Percentiles rank a stretch among this genome's conserved stretches.
phyloP scores from a whole-genome alignment of 2,113 vertebrate species.

The Emydocephalus ijimae region DNA sequence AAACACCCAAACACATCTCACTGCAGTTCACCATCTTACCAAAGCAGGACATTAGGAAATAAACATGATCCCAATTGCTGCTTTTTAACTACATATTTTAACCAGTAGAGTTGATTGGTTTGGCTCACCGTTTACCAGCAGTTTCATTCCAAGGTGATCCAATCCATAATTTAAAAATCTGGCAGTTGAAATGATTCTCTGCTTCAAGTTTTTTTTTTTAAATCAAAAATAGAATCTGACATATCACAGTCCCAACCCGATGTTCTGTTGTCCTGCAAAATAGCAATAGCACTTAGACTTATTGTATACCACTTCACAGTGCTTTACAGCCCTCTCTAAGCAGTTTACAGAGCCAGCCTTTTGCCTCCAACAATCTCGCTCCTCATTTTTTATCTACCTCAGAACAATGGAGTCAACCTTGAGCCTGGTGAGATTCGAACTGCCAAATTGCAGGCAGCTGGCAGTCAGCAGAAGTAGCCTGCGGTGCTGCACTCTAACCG shows the following conservation, averaged over 20 bases:
- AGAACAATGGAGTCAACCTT: too few relatives aligned
- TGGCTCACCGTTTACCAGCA: neutral
- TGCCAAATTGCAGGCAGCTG: too few relatives aligned
- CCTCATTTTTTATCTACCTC: too few relatives aligned
- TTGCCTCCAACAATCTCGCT: too few relatives aligned
- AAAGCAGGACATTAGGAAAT: neutral
- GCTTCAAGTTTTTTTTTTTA: neutral
- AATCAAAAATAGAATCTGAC: neutral
- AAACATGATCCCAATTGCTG: neutral
- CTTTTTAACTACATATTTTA: neutral
- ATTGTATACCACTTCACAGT: too few relatives aligned
- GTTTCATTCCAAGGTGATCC: neutral
- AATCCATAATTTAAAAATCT: neutral
- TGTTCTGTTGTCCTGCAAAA: neutral
- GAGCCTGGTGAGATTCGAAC: too few relatives aligned
- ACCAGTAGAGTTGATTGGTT: neutral
- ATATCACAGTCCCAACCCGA: neutral
- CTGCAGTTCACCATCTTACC: neutral
- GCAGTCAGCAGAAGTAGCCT: too few relatives aligned
- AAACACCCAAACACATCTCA: conserved; percentile 4
- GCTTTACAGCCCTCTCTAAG: too few relatives aligned
- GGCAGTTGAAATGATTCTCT: neutral
- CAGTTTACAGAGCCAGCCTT: too few relatives aligned
- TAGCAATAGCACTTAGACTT: too few relatives aligned
- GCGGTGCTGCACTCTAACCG: too few relatives aligned